Percentiles rank a stretch among this genome's conserved stretches.
Evolutionary conservation across 2,113 vertebrate species (phyloP).

Genomic region (Glaucidium brasilianum): DNA sequence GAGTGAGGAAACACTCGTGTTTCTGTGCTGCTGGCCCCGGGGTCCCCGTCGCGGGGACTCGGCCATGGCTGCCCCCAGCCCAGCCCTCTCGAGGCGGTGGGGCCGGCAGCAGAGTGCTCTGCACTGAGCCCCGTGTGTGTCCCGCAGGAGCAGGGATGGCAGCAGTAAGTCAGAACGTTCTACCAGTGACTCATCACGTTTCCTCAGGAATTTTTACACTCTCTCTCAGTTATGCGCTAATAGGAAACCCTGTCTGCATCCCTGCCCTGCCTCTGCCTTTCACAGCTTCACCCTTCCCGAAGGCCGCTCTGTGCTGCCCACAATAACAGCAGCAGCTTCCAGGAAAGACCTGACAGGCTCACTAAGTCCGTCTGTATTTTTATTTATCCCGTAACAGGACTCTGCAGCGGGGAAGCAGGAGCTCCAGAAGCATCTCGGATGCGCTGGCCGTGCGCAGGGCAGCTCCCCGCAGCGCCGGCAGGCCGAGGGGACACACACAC

Average conservation of each 20-base stretch:
- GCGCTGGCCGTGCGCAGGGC: fast-evolving
- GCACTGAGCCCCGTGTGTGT: fast-evolving
- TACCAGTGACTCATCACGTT: not conserved
- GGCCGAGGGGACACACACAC: not conserved
- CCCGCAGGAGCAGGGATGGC: not conserved
- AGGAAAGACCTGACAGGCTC: not conserved
- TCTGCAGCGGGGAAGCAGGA: not conserved
- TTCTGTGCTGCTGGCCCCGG: not conserved
- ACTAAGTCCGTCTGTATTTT: fast-evolving
- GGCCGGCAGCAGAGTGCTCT: not conserved
- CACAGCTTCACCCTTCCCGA: not conserved
- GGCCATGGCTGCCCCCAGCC: not conserved
- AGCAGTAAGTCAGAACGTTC: not conserved
- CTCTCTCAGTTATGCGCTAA: fast-evolving
- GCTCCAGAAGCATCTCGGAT: not conserved
- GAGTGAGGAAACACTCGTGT: fast-evolving
- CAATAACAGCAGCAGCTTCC: not conserved
- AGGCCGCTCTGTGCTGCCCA: not conserved
- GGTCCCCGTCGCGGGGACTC: fast-evolving
- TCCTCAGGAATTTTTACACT: not conserved
- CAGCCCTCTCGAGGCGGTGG: not conserved
- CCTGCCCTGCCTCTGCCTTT: too few species aligned
- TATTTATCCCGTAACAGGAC: fast-evolving
- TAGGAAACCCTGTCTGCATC: not conserved
- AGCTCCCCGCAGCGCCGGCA: fast-evolving